Conservation (phyloP, 2,113 vertebrate genomes). For the Protobothrops flavoviridis region DNA sequence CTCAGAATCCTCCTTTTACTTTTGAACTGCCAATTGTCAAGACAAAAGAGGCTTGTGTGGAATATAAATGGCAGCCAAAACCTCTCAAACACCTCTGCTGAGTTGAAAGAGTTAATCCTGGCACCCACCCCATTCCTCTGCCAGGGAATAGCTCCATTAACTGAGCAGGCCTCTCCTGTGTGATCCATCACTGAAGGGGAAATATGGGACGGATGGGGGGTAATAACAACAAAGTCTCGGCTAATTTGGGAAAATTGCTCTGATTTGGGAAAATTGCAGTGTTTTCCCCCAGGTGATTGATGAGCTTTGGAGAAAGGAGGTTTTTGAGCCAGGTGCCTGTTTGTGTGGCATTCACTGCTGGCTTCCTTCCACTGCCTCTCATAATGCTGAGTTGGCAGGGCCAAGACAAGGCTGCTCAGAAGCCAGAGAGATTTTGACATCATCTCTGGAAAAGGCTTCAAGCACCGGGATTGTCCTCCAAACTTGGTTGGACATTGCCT, state of each 20-base stretch:
- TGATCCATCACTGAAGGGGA: neutral
- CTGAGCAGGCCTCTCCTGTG: neutral
- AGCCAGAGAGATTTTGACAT: neutral
- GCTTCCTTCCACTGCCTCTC: constrained; percentile 9
- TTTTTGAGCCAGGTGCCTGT: constrained; percentile 8
- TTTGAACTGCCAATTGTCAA: neutral
- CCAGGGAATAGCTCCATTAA: neutral
- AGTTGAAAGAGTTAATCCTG: constrained; percentile 22
- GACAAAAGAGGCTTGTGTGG: constrained; percentile 5
- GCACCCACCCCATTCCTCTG: constrained; percentile 16
- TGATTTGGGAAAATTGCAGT: constrained; percentile 36
- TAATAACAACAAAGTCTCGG: constrained; percentile 30
- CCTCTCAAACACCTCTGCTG: neutral
- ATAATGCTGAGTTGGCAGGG: neutral
- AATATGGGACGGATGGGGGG: neutral
- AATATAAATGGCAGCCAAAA: neutral
- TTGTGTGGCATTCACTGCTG: constrained; percentile 9
- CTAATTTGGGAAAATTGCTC: constrained; percentile 38
- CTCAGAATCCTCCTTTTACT: neutral
- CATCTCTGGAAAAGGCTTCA: neutral
- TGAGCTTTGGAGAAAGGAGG: constrained; percentile 15
- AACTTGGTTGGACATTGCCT: neutral
- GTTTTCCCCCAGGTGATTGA: constrained; percentile 33
- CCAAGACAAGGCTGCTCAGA: neutral
- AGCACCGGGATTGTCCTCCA: neutral